Percentiles rank a stretch among this genome's conserved stretches.
These are phyloP conservation scores for Pyrrhia umbra DNA, from an alignment of 2,888 invertebrate genomes.

Conservation along the genomic window DNA sequence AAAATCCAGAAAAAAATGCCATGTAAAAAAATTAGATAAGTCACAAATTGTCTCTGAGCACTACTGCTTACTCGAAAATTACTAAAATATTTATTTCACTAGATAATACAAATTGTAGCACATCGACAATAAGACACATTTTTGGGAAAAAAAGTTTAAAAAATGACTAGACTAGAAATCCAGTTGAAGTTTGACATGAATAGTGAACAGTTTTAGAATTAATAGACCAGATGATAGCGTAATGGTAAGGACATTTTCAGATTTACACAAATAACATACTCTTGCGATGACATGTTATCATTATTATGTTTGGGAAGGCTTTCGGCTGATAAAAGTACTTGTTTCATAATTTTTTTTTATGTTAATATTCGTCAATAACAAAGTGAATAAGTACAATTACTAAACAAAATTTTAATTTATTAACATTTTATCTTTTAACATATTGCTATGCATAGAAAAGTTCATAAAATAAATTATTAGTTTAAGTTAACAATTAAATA, in stretches of 20 bases:
- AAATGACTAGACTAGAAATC: slow-evolving; percentile 30
- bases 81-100: slow-evolving; percentile 45
- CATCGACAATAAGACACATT: slow-evolving; percentile 56
- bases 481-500: not conserved
- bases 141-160: slow-evolving; percentile 32
- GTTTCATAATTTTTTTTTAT: not conserved
- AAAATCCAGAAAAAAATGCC: slow-evolving; percentile 1
- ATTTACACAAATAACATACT: slow-evolving; percentile 46
- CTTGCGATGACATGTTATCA: slow-evolving; percentile 17
- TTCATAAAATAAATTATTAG: not conserved
- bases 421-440: not conserved
- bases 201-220: slow-evolving; percentile 47
- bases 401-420: not conserved
- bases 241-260: slow-evolving; percentile 36
- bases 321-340: slow-evolving; percentile 17
- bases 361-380: not conserved
- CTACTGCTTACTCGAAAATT: slow-evolving; percentile 37
- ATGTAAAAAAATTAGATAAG: not conserved
- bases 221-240: slow-evolving; percentile 45
- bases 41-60: not conserved
- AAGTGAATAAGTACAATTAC: not conserved
- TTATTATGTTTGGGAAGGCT: slow-evolving; percentile 32
- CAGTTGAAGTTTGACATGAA: slow-evolving; percentile 44
- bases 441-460: not conserved
- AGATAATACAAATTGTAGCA: slow-evolving; percentile 46